Percentiles rank a stretch among this genome's conserved stretches.
These are phyloP conservation scores for Fragum fragum DNA, from an alignment of 2,888 invertebrate species.

Conservation along the genomic window DNA sequence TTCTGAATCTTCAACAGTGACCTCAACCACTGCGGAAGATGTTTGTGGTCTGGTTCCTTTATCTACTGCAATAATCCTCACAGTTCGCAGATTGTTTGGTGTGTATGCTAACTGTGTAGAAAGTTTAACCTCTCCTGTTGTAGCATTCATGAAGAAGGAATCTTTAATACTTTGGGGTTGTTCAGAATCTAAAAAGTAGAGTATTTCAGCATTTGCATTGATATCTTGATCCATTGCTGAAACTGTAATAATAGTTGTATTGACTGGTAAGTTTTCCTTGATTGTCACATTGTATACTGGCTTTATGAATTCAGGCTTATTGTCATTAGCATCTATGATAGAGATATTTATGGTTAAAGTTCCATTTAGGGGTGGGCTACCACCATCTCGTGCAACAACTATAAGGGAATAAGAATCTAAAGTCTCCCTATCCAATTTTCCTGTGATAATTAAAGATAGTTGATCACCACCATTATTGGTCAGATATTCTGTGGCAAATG, in stretches of 20 bases:
- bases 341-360: constrained; percentile 70
- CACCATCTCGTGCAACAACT: constrained; percentile 78
- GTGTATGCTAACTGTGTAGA: constrained; percentile 73
- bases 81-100: constrained; percentile 65
- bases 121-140: constrained; percentile 76
- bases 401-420: constrained; percentile 72
- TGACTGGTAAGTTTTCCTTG: constrained; percentile 72
- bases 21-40: constrained; percentile 72
- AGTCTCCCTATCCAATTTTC: constrained; percentile 76
- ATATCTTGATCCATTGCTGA: constrained; percentile 95
- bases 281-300: constrained; percentile 72
- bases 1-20: constrained; percentile 93
- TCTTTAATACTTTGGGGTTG: constrained; percentile 68
- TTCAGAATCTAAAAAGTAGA: constrained; percentile 85
- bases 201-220: constrained; percentile 91
- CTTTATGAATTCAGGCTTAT: constrained; percentile 75
- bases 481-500: constrained; percentile 71
- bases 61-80: constrained; percentile 77
- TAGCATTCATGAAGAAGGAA: constrained; percentile 73
- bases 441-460: constrained; percentile 72
- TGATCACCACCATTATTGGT: constrained; percentile 69
- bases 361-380: constrained; percentile 70
- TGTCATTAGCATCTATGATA: constrained; percentile 80
- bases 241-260: constrained; percentile 87
- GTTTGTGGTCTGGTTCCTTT: constrained; percentile 75